Conservation (phyloP, 1,140 invertebrate genomes). For the Leptestheria dahalacensis region DNA sequence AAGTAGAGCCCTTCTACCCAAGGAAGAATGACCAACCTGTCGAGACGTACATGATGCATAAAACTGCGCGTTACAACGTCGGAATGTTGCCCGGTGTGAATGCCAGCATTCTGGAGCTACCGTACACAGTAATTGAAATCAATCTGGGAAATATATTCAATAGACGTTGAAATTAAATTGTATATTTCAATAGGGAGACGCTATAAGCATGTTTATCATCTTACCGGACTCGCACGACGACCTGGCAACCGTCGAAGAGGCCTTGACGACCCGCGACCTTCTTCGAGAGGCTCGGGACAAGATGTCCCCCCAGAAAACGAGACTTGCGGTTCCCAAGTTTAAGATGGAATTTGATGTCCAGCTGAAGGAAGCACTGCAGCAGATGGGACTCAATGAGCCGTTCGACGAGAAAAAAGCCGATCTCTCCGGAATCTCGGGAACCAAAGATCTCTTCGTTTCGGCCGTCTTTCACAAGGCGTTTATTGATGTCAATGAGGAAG, state of each 20-base stretch:
- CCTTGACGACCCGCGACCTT: conserved; percentile 32
- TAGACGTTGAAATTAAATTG: conserved; percentile 21
- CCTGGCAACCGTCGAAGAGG: conserved; percentile 37
- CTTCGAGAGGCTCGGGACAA: conserved; percentile 28
- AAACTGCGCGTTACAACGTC: conserved; percentile 37
- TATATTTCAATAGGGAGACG: conserved; percentile 37
- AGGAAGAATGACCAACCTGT: conserved; percentile 27
- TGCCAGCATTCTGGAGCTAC: conserved; percentile 49
- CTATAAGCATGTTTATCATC: conserved; percentile 54
- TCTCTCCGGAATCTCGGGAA: conserved; percentile 40
- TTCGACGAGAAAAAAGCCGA: conserved; percentile 42
- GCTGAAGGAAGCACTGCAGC: conserved; percentile 41
- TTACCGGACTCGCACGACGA: conserved; percentile 46
- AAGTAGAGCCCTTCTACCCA: conserved; percentile 35
- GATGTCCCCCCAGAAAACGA: conserved; percentile 29
- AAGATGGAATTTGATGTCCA: conserved; percentile 49
- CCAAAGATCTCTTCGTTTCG: conserved; percentile 36
- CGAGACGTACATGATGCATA: conserved; percentile 49
- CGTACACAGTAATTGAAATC: conserved; percentile 38
- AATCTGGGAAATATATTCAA: background rate
- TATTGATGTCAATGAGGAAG: conserved; percentile 67
- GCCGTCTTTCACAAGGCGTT: conserved; percentile 60
- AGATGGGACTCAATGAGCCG: conserved; percentile 50
- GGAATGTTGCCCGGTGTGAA: conserved; percentile 37
- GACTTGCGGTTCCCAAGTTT: conserved; percentile 57